A percentile compares a stretch with the other conserved stretches of the same genome.
phyloP scores from a whole-genome alignment of 2,888 invertebrate species.

The Tetanocera ferruginea region DNA sequence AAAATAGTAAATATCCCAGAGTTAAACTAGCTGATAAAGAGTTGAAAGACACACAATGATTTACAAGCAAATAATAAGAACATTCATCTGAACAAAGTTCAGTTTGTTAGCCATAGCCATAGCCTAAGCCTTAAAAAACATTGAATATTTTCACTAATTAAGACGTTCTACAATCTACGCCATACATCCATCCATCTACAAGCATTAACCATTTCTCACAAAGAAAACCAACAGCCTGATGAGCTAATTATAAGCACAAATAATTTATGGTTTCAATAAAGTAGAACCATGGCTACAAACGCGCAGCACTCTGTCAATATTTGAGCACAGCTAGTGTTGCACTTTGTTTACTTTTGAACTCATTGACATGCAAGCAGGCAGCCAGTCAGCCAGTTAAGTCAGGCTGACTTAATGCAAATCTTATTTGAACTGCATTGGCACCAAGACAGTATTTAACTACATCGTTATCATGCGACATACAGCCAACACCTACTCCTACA shows the following conservation, averaged over 20 bases:
- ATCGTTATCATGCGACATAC: constrained; percentile 6
- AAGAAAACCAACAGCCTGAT: background rate
- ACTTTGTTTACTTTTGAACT: constrained; percentile 5
- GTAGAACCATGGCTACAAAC: background rate
- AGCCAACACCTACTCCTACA: background rate
- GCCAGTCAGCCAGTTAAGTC: background rate
- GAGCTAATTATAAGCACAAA: background rate
- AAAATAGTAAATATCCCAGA: background rate
- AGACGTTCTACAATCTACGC: background rate
- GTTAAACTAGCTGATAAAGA: background rate
- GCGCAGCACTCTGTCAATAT: constrained; percentile 13
- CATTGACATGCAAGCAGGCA: constrained; percentile 18
- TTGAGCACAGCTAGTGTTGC: background rate
- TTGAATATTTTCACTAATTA: background rate
- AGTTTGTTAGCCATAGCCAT: background rate
- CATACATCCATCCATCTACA: background rate
- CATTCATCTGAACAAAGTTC: too few species aligned
- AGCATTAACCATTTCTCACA: background rate
- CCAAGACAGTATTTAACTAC: background rate
- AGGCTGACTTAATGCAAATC: constrained; percentile 8
- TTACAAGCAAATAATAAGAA: too few species aligned
- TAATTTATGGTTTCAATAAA: constrained; percentile 2
- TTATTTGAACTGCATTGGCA: background rate
- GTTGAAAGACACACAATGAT: too few species aligned
- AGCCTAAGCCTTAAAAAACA: background rate